Evolutionary conservation across 2,888 invertebrate genomes (phyloP), one percentile per base, ranked within the genome.

Genomic region (Pollenia labialis): DNA sequence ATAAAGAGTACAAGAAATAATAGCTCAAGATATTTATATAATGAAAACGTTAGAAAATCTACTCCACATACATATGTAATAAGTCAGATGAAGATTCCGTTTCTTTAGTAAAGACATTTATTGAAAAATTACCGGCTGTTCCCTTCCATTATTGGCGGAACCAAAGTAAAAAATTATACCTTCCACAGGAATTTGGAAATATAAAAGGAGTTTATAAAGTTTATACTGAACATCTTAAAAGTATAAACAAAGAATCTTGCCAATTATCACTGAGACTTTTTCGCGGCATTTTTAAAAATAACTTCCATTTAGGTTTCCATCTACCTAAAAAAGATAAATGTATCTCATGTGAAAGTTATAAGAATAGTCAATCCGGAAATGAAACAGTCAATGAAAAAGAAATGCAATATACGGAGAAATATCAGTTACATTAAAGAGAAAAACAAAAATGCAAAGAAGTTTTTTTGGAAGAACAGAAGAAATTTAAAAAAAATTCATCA

Each of bases 221-320:
- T 56, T 56, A 10, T 56, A 56, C 56, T 56, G 56, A 56, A 56
- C 56, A 18, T 56, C 56, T 56, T 56, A 56, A 56, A 56, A 56
- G 56, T 56, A 56, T 56, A 56, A 18, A 56, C 18, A 56, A 56
- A 56, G 8, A 56, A 56, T 23, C 23, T 56, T 23, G 18, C 18
- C 18, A 18, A 18, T 18, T 18, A 18, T 18, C 18, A 18, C 18
- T 18, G 18, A 18, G 18, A 18, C 1, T 18, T 18, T 18, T 18
- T 18, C 18, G 18, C 2, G 18, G 18, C 56, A 56, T 56, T n/a
- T n/a, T n/a, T n/a, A n/a, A n/a, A n/a, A n/a, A n/a, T n/a, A n/a
- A n/a, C n/a, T n/a, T n/a, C n/a, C n/a, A n/a, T n/a, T 56, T 56
- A 56, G 56, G 23, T 56, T 56, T 56, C 56, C 56, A 56, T 56